A percentile compares a stretch with the other conserved stretches of the same genome.
phyloP scores from a whole-genome alignment of 2,888 invertebrate genomes.

The Malacosoma neustria region DNA sequence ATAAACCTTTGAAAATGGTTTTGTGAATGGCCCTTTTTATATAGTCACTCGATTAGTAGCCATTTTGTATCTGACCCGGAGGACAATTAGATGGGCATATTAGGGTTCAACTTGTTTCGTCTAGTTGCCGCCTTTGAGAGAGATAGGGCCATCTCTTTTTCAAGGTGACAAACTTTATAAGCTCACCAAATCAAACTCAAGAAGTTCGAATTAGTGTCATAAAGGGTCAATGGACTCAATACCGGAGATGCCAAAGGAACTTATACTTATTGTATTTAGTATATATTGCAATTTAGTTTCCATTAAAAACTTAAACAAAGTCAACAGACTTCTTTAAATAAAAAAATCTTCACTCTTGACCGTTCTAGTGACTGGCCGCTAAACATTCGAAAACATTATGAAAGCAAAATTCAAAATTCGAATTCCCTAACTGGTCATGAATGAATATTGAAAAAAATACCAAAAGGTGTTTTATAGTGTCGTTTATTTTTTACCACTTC shows the following conservation, averaged over 20 bases:
- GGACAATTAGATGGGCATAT: not conserved
- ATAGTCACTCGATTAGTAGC: not conserved
- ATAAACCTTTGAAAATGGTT: constrained; percentile 52
- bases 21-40: constrained; percentile 36
- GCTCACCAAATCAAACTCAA: no score
- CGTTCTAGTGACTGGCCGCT: not conserved
- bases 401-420: constrained; percentile 12
- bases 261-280: no score
- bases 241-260: no score
- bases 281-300: no score
- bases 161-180: no score
- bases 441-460: constrained; percentile 42
- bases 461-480: constrained; percentile 43
- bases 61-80: constrained; percentile 6
- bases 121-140: no score
- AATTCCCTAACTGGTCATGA: constrained; percentile 29
- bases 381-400: constrained; percentile 23
- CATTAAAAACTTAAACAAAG: no score
- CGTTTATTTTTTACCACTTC: constrained; percentile 57
- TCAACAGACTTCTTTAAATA: no score
- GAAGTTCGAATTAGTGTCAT: no score
- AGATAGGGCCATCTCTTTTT: no score
- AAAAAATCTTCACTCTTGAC: not conserved
- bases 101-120: no score
- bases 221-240: no score